Evolutionary conservation across 2,888 invertebrate genomes (phyloP).

Genomic region (Oxycera nigricornis): DNA sequence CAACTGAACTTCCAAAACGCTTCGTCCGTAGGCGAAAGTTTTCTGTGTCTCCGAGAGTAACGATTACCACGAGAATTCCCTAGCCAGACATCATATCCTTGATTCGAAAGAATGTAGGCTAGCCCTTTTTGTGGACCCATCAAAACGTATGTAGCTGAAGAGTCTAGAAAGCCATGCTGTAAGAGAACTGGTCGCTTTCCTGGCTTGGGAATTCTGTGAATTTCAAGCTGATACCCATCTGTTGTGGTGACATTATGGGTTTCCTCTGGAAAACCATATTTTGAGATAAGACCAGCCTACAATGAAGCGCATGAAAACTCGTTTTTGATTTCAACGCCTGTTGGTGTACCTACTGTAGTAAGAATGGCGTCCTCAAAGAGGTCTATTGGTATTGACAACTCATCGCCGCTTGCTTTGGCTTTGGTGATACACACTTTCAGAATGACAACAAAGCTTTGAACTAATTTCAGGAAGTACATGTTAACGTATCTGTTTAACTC

Average conservation of each 20-base stretch:
- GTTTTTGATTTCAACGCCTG: neutral
- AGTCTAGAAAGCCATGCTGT: conserved; percentile 76
- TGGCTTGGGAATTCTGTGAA: conserved; percentile 73
- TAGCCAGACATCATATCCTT: conserved; percentile 50
- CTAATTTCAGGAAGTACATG: too few species aligned
- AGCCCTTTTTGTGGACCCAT: conserved; percentile 71
- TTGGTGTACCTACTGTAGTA: conserved; percentile 8
- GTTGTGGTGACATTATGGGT: conserved; percentile 70
- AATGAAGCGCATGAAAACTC: neutral
- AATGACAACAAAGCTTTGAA: too few species aligned
- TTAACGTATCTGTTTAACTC: too few species aligned
- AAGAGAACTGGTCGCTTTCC: conserved; percentile 68
- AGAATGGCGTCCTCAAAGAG: conserved; percentile 19
- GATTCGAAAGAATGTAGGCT: conserved; percentile 40
- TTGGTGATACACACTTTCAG: too few species aligned
- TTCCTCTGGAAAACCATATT: conserved; percentile 72
- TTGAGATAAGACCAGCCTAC: conserved; percentile 65
- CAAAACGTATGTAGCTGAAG: conserved; percentile 77
- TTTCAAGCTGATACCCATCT: conserved; percentile 79
- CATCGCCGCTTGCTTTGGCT: too few species aligned
- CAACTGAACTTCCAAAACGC: conserved; percentile 52
- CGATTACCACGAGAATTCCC: conserved; percentile 50
- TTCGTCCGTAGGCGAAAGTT: conserved; percentile 36
- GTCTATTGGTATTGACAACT: neutral
- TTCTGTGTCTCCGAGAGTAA: conserved; percentile 47